A percentile compares a stretch with the other conserved stretches of the same genome.
These are phyloP conservation scores for Hybos culiciformis DNA, from an alignment of 2,888 invertebrate genomes.

Conservation along the genomic window DNA sequence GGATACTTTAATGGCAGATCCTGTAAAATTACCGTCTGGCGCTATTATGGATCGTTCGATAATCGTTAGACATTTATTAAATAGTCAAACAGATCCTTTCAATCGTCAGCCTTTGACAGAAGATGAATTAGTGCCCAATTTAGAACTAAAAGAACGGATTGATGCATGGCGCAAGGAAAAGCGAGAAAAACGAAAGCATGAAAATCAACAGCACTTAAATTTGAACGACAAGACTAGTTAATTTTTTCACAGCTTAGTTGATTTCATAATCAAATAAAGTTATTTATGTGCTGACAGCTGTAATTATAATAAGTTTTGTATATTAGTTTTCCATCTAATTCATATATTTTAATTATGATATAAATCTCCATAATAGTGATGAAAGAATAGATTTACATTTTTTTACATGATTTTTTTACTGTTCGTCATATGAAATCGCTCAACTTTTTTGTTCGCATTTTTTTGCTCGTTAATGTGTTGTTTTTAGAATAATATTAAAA, in stretches of 20 bases:
- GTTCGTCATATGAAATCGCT: no score
- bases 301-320: no score
- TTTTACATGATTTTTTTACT: no score
- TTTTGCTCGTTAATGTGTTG: no score
- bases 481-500: no score
- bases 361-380: no score
- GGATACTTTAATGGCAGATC: slow-evolving; percentile 95
- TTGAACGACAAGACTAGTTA: slow-evolving; percentile 30
- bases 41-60: slow-evolving; percentile 88
- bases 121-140: slow-evolving; percentile 80
- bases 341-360: no score
- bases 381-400: no score
- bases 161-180: slow-evolving; percentile 76
- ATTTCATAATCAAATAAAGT: no score
- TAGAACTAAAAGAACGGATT: slow-evolving; percentile 75
- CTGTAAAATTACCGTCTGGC: slow-evolving; percentile 82
- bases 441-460: no score
- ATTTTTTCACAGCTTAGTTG: slow-evolving; percentile 14
- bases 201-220: slow-evolving; percentile 21
- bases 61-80: slow-evolving; percentile 83
- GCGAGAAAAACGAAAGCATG: slow-evolving; percentile 27
- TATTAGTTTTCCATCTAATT: no score
- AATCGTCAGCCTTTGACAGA: slow-evolving; percentile 90
- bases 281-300: no score
- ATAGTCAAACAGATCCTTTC: slow-evolving; percentile 96